Conservation (phyloP, 2,797 vertebrate genomes). For the Gobio occitaniae region DNA sequence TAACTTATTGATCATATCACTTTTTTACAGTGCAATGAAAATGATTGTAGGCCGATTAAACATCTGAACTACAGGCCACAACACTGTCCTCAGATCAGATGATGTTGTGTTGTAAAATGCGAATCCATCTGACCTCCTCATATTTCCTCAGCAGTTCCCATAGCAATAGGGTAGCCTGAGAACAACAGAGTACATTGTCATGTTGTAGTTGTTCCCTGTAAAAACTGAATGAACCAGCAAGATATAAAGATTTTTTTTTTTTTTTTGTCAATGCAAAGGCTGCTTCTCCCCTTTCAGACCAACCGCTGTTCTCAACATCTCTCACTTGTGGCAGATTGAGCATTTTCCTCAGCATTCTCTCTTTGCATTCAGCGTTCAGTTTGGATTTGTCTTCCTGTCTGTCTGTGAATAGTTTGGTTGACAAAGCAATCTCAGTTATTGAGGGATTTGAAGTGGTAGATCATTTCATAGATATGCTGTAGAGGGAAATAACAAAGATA, state of each 20-base stretch:
- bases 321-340: not conserved
- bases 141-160: not conserved
- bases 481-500: not conserved
- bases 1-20: too few relatives aligned
- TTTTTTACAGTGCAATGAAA: not conserved
- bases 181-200: not conserved
- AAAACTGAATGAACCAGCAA: not conserved
- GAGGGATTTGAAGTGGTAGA: not conserved
- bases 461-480: not conserved
- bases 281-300: not conserved
- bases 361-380: not conserved
- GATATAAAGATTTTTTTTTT: not conserved
- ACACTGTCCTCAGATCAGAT: not conserved
- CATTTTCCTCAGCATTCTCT: not conserved
- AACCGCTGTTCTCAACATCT: not conserved
- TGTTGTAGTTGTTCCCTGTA: not conserved
- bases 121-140: not conserved
- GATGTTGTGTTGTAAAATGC: not conserved
- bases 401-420: conserved; percentile 1
- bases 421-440: conserved; percentile 6
- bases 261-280: not conserved
- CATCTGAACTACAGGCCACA: not conserved
- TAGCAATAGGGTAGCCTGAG: not conserved
- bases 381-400: conserved; percentile 15
- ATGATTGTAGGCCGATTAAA: not conserved